These are phyloP conservation scores for Ophion ventricosus DNA, from an alignment of 2,888 invertebrate genomes.

Conservation along the genomic window DNA sequence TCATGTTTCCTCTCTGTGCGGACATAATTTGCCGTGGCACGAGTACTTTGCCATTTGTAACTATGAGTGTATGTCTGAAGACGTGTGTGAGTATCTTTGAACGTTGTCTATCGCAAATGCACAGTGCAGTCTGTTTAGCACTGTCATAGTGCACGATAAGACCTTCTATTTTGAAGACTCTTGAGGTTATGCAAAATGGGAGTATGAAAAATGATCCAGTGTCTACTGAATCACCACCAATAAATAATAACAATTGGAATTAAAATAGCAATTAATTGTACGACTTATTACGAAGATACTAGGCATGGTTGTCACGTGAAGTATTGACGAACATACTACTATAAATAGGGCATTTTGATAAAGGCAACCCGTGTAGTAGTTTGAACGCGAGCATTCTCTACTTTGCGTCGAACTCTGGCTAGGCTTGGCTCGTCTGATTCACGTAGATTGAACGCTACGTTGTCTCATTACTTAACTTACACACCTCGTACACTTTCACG, in stretches of 20 bases:
- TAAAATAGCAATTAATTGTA: not conserved
- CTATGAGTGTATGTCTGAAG: not conserved
- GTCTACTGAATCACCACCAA: not conserved
- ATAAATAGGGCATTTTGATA: not conserved
- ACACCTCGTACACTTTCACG: no score
- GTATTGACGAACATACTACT: not conserved
- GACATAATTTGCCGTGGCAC: slow-evolving; percentile 28
- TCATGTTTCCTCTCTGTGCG: slow-evolving; percentile 21
- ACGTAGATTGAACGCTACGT: no score
- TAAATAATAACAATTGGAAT: not conserved
- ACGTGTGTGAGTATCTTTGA: not conserved
- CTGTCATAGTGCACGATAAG: not conserved
- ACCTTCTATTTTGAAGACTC: not conserved
- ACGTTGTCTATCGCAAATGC: not conserved
- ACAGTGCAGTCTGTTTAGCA: not conserved
- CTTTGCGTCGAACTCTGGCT: no score
- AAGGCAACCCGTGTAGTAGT: not conserved
- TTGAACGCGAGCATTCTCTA: no score
- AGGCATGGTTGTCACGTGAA: no score
- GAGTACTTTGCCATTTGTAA: not conserved
- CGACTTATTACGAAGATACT: no score
- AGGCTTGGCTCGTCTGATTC: no score
- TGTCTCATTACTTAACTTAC: no score
- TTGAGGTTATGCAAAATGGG: not conserved
- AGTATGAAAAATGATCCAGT: not conserved